These are phyloP conservation scores for Poecilia picta DNA, from an alignment of 2,797 vertebrate species.

Conservation along the genomic window DNA sequence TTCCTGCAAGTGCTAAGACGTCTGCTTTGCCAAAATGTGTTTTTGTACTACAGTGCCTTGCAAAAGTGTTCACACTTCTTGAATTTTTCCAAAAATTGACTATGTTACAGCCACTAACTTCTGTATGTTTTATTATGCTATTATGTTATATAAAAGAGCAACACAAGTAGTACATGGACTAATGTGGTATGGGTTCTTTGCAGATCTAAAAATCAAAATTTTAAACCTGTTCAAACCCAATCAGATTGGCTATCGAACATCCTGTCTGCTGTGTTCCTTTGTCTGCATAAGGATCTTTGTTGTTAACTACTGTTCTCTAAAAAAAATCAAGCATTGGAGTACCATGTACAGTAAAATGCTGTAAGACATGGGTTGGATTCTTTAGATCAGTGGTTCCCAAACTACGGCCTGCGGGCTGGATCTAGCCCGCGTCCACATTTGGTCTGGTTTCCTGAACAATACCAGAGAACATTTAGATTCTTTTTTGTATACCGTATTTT, in stretches of 20 bases:
- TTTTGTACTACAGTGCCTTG: not conserved
- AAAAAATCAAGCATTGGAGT: not conserved
- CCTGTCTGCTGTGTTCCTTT: not conserved
- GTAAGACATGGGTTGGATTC: not conserved
- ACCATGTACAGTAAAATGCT: not conserved
- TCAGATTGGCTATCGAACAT: not conserved
- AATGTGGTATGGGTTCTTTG: not conserved
- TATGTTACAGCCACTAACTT: not conserved
- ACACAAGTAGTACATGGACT: not conserved
- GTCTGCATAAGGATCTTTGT: not conserved
- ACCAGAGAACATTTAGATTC: too few relatives aligned
- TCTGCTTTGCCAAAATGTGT: not conserved
- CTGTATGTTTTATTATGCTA: not conserved
- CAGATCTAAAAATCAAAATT: not conserved
- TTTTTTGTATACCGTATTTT: too few relatives aligned
- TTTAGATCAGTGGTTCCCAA: not conserved
- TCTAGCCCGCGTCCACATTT: too few relatives aligned
- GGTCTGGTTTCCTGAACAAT: too few relatives aligned
- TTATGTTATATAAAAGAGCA: not conserved
- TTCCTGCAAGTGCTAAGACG: slow-evolving; percentile 36
- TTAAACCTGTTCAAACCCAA: not conserved
- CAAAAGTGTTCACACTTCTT: not conserved
- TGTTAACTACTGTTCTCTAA: not conserved
- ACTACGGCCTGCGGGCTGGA: too few relatives aligned
- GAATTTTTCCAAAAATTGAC: not conserved